Conservation (phyloP, 2,888 invertebrate genomes). For the Mylabris sibirica region DNA sequence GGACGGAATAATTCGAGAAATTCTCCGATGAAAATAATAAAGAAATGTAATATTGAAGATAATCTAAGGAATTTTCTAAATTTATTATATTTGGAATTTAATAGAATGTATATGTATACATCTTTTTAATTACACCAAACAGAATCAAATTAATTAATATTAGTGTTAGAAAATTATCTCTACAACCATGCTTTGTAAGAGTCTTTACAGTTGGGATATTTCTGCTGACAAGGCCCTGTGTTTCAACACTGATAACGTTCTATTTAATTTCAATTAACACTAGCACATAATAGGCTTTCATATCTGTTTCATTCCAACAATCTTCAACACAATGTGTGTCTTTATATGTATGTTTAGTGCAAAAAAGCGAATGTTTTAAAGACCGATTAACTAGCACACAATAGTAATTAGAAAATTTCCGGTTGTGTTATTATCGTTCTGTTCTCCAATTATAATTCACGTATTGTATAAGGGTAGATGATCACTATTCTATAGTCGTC, state of each 20-base stretch:
- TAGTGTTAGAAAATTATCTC: background rate
- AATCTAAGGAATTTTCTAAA: too few species aligned
- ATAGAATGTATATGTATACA: too few species aligned
- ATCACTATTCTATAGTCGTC: background rate
- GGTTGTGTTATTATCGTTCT: conserved; percentile 10
- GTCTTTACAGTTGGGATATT: conserved; percentile 8
- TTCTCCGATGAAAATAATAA: too few species aligned
- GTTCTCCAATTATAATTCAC: background rate
- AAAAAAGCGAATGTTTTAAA: background rate
- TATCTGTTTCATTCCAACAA: background rate
- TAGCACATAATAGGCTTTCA: background rate
- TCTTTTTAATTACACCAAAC: background rate
- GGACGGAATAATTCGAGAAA: background rate
- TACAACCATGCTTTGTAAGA: conserved; percentile 1
- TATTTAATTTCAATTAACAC: conserved; percentile 18
- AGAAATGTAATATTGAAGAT: too few species aligned
- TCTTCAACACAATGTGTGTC: background rate
- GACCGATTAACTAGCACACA: conserved; percentile 11
- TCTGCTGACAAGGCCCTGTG: background rate
- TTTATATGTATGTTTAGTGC: background rate
- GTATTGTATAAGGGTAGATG: background rate
- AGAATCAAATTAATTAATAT: background rate
- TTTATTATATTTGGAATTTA: too few species aligned
- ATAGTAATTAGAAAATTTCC: conserved; percentile 17
- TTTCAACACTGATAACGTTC: conserved; percentile 6